A percentile compares a stretch with the other conserved stretches of the same genome.
phyloP scores from a whole-genome alignment of 1,140 invertebrate species.

The Heliothis virescens region DNA sequence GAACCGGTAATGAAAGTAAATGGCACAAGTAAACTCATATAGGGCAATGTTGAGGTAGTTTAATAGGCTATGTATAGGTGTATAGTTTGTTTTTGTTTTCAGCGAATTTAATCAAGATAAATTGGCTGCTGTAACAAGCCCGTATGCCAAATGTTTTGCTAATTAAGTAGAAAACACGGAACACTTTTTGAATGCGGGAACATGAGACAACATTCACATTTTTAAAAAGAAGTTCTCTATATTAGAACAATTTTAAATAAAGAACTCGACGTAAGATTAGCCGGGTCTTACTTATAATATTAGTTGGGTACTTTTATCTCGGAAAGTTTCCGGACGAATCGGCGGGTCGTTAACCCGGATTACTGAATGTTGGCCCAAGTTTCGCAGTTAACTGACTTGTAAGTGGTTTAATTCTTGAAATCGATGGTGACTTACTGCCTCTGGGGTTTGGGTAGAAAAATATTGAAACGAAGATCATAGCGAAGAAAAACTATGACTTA shows the following conservation, averaged over 20 bases:
- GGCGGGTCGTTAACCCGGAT: slow-evolving; percentile 55
- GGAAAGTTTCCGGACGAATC: slow-evolving; percentile 30
- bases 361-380: slow-evolving; percentile 51
- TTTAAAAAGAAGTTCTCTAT: slow-evolving; percentile 7
- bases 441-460: background rate
- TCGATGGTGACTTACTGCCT: slow-evolving; percentile 50
- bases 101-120: slow-evolving; percentile 42
- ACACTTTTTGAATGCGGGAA: background rate
- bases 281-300: slow-evolving; percentile 33
- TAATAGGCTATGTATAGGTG: background rate
- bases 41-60: background rate
- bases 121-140: background rate
- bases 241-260: slow-evolving; percentile 27
- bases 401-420: slow-evolving; percentile 56
- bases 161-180: slow-evolving; percentile 14
- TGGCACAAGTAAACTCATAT: background rate
- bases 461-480: background rate
- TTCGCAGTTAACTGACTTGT: slow-evolving; percentile 54
- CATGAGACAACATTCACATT: background rate
- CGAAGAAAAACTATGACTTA: background rate
- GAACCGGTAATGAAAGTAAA: background rate
- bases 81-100: background rate
- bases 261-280: slow-evolving; percentile 34
- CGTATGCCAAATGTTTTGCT: slow-evolving; percentile 19
- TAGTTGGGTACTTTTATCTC: slow-evolving; percentile 46